phyloP scores from a whole-genome alignment of 2,888 invertebrate species.

The Dione juno region DNA sequence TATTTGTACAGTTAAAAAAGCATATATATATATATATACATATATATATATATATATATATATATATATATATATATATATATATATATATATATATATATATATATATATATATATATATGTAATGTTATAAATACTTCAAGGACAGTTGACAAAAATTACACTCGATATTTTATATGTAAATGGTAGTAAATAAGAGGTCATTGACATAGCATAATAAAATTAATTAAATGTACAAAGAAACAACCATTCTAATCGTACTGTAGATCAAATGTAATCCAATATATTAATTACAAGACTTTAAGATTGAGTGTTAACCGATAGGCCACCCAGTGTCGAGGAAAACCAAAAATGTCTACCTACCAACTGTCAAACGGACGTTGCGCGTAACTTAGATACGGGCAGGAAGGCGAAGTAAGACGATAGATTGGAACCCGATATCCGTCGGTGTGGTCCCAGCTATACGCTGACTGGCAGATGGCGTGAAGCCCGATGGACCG shows the following conservation, averaged over 20 bases:
- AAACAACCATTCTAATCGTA: not conserved
- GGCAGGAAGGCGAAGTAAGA: constrained; percentile 79
- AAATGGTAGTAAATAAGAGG: too few relatives aligned
- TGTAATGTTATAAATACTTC: too few relatives aligned
- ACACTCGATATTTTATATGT: not conserved
- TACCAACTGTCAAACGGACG: constrained; percentile 77
- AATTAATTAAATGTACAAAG: not conserved
- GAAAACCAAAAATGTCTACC: constrained; percentile 63
- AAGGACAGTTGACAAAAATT: not conserved
- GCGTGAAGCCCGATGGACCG: constrained; percentile 82
- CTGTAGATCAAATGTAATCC: constrained; percentile 30
- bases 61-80: too few relatives aligned
- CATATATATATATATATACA: too few relatives aligned
- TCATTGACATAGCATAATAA: too few relatives aligned
- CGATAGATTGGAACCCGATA: constrained; percentile 80
- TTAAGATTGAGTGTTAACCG: constrained; percentile 45
- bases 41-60: too few relatives aligned
- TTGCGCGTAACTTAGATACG: constrained; percentile 79
- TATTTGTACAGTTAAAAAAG: too few relatives aligned
- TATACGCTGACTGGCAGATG: constrained; percentile 77
- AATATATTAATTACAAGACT: constrained; percentile 26
- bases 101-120: too few relatives aligned
- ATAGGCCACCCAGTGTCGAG: constrained; percentile 60
- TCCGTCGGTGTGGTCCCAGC: constrained; percentile 74
- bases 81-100: too few relatives aligned